A percentile compares a stretch with the other conserved stretches of the same genome.
Conservation (phyloP, 2,113 vertebrate species). For the Mustelus asterias region DNA sequence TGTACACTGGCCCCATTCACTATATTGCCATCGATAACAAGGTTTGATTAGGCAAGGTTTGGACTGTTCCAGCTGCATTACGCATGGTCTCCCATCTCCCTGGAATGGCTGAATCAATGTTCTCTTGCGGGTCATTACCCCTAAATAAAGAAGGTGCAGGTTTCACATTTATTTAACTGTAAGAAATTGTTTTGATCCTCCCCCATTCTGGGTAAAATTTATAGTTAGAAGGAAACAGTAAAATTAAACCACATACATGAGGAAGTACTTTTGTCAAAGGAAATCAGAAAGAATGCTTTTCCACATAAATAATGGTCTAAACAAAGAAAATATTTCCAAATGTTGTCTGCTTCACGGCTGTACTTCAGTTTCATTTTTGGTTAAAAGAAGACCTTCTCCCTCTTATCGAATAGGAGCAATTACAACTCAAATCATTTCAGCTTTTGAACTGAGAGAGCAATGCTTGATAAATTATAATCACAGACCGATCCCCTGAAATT, state of each 20-base stretch:
- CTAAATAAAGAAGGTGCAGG: conserved; percentile 53
- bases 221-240: not conserved
- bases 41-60: conserved; percentile 90
- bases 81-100: conserved; percentile 89
- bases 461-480: not conserved
- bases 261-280: not conserved
- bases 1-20: conserved; percentile 82
- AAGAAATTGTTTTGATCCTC: conserved; percentile 15
- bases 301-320: not conserved
- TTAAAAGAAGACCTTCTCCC: not conserved
- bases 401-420: not conserved
- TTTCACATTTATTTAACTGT: not conserved
- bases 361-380: not conserved
- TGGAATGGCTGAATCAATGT: conserved; percentile 80
- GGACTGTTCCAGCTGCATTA: conserved; percentile 79
- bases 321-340: not conserved
- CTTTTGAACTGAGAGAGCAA: not conserved
- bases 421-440: not conserved
- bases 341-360: not conserved
- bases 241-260: not conserved
- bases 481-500: not conserved
- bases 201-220: not conserved
- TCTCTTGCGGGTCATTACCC: conserved; percentile 81
- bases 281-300: not conserved
- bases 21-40: conserved; percentile 88